Conservation (phyloP, 2,113 vertebrate species). For the Clarias batrachus region DNA sequence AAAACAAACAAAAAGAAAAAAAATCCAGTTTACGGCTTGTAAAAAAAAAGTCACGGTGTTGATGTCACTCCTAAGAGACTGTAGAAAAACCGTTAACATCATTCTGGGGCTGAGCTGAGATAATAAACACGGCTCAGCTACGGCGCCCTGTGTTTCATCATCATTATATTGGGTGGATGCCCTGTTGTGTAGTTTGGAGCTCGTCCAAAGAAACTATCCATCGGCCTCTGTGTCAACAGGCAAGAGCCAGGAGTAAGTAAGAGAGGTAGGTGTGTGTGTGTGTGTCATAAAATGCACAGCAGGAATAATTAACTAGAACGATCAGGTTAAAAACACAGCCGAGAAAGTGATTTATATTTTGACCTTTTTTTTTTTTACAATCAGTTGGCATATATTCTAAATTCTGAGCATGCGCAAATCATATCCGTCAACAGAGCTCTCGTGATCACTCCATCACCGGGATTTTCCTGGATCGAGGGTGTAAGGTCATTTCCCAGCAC, state of each 20-base stretch:
- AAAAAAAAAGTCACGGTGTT: background rate
- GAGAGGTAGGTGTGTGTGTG: background rate
- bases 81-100: background rate
- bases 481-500: background rate
- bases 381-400: background rate
- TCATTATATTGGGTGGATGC: background rate
- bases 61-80: background rate
- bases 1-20: too few species aligned
- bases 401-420: background rate
- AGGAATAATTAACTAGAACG: background rate
- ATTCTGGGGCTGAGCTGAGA: background rate
- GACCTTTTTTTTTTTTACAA: background rate
- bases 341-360: background rate
- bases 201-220: background rate
- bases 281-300: background rate
- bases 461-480: background rate
- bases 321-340: background rate
- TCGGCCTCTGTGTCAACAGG: background rate
- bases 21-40: conserved; percentile 18
- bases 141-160: background rate
- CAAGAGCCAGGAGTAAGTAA: background rate
- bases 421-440: background rate
- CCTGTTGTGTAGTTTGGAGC: conserved; percentile 26
- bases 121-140: background rate
- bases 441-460: background rate